Conservation (phyloP, 2,888 invertebrate species). For the Eurois occulta region DNA sequence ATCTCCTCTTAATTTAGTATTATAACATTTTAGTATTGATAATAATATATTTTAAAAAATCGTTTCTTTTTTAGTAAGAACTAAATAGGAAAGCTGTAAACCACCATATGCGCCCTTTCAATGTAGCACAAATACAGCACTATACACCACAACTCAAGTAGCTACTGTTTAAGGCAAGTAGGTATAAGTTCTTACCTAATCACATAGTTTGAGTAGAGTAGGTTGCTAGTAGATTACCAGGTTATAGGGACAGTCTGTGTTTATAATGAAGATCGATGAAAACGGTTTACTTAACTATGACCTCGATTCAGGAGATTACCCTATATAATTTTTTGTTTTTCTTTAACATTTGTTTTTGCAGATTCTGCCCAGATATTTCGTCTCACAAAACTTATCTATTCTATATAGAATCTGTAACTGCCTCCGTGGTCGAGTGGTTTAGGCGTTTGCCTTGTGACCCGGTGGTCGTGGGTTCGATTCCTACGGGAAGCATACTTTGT, state of each 20-base stretch:
- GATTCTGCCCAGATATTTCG: neutral
- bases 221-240: neutral
- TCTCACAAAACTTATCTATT: neutral
- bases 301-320: neutral
- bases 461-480: too few relatives aligned
- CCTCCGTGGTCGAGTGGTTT: too few relatives aligned
- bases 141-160: too few relatives aligned
- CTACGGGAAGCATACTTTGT: too few relatives aligned
- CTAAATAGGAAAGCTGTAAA: too few relatives aligned
- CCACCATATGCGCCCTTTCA: too few relatives aligned
- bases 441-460: too few relatives aligned
- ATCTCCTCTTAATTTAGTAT: too few relatives aligned
- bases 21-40: too few relatives aligned
- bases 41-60: too few relatives aligned
- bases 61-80: too few relatives aligned
- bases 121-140: too few relatives aligned
- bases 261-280: neutral
- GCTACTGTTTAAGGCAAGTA: neutral
- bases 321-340: neutral
- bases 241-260: neutral
- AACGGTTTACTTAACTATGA: neutral
- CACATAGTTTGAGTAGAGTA: neutral
- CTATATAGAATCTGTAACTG: neutral
- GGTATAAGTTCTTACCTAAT: neutral
- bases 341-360: neutral